These are phyloP conservation scores for Neolamprologus sp. DNA, from an alignment of 2,113 vertebrate genomes.

Conservation along the genomic window DNA sequence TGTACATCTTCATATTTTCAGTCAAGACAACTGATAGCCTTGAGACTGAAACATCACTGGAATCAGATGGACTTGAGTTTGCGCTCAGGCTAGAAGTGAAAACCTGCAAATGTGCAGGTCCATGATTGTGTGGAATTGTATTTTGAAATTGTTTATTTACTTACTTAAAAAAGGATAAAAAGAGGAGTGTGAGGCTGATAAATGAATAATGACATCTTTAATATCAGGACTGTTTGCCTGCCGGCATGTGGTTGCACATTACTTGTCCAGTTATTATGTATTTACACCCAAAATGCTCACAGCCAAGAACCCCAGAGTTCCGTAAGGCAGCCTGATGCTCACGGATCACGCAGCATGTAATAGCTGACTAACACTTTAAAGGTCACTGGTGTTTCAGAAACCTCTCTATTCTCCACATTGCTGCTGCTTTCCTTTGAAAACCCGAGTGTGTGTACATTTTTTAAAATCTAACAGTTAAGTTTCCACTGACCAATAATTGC, in stretches of 20 bases:
- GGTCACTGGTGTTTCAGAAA: slow-evolving; percentile 36
- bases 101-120: not conserved
- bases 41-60: not conserved
- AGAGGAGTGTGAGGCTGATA: not conserved
- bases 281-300: not conserved
- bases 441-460: not conserved
- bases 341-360: slow-evolving; percentile 6
- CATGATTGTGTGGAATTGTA: not conserved
- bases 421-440: not conserved
- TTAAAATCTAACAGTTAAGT: not conserved
- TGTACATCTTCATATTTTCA: not conserved
- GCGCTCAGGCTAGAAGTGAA: not conserved
- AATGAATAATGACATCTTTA: slow-evolving; percentile 8
- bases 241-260: not conserved
- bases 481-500: not conserved
- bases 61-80: not conserved
- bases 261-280: slow-evolving; percentile 15
- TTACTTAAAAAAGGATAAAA: not conserved
- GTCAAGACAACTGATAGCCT: not conserved
- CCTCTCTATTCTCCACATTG: not conserved
- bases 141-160: not conserved
- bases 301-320: not conserved
- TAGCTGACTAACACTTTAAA: slow-evolving; percentile 32
- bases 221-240: slow-evolving; percentile 15
- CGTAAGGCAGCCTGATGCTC: not conserved